These are phyloP conservation scores for Phasia obesa DNA, from an alignment of 2,888 invertebrate genomes.

Conservation along the genomic window DNA sequence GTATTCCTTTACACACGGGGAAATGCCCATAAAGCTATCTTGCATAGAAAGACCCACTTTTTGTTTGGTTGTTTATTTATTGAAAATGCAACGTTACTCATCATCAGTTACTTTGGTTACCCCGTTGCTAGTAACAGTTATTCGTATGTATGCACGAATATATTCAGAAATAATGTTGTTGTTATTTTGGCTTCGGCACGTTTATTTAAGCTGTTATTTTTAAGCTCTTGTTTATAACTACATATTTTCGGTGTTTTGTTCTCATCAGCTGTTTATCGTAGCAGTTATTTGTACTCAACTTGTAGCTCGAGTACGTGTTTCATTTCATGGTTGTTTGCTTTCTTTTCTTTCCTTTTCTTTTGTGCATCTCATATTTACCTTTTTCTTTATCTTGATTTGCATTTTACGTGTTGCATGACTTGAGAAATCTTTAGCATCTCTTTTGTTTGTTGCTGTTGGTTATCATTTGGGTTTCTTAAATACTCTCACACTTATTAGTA, in stretches of 20 bases:
- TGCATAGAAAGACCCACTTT: conserved; percentile 45
- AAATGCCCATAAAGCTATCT: neutral
- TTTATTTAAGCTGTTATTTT: conserved; percentile 19
- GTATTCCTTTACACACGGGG: conserved; percentile 1
- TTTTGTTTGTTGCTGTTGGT: conserved; percentile 5
- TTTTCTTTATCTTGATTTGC: conserved; percentile 7
- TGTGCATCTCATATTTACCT: conserved; percentile 5
- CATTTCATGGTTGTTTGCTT: neutral
- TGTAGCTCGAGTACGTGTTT: conserved; percentile 17
- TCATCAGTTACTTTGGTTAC: conserved; percentile 65
- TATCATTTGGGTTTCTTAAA: conserved; percentile 8
- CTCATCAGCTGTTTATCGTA: conserved; percentile 44
- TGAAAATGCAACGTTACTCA: conserved; percentile 55
- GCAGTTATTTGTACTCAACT: conserved; percentile 40
- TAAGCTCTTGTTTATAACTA: conserved; percentile 42
- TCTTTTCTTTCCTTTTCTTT: conserved; percentile 11
- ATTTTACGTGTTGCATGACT: conserved; percentile 32
- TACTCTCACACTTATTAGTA: conserved; percentile 14
- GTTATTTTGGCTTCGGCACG: neutral
- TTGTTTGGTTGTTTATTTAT: conserved; percentile 24
- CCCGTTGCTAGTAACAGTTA: conserved; percentile 58
- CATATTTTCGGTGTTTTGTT: conserved; percentile 8
- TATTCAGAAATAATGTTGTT: conserved; percentile 3
- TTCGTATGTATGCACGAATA: neutral
- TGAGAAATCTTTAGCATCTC: conserved; percentile 7